These are phyloP conservation scores for Aix galericulata DNA, from an alignment of 2,113 vertebrate species.

Conservation along the genomic window DNA sequence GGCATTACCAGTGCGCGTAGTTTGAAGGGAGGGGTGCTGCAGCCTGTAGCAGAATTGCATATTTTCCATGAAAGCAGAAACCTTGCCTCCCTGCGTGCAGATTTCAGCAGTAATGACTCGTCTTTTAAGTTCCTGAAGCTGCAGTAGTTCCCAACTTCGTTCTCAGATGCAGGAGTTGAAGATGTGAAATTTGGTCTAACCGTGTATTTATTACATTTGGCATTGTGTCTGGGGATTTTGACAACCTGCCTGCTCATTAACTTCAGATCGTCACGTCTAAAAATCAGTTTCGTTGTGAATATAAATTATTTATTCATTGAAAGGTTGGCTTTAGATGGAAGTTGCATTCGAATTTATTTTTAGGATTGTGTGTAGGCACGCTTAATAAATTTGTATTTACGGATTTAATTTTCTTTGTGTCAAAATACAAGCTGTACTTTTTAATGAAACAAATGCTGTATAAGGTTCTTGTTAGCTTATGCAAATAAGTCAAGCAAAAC, in stretches of 20 bases:
- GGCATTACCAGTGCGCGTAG: not conserved
- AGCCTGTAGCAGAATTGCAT: not conserved
- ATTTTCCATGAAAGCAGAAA: not conserved
- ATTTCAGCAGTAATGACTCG: not conserved
- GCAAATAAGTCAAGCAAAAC: not conserved
- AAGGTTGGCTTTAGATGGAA: not conserved
- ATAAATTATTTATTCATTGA: not conserved
- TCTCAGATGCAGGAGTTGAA: not conserved
- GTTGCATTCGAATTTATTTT: not conserved
- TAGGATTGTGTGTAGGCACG: not conserved
- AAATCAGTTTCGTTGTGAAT: not conserved
- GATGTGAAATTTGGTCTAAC: not conserved
- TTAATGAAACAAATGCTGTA: not conserved
- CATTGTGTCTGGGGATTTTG: not conserved
- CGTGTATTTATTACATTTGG: fast-evolving
- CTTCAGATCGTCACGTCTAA: not conserved
- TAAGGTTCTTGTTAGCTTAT: not conserved
- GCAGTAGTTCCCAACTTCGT: not conserved
- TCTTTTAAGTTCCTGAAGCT: not conserved
- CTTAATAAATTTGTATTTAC: not conserved
- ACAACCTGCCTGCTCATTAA: not conserved
- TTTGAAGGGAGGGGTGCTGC: fast-evolving
- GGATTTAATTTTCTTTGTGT: not conserved
- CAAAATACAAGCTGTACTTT: not conserved
- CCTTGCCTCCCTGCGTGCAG: not conserved